These are phyloP conservation scores for Anisognathus igniventris DNA, from an alignment of 2,797 vertebrate genomes.

Conservation along the genomic window DNA sequence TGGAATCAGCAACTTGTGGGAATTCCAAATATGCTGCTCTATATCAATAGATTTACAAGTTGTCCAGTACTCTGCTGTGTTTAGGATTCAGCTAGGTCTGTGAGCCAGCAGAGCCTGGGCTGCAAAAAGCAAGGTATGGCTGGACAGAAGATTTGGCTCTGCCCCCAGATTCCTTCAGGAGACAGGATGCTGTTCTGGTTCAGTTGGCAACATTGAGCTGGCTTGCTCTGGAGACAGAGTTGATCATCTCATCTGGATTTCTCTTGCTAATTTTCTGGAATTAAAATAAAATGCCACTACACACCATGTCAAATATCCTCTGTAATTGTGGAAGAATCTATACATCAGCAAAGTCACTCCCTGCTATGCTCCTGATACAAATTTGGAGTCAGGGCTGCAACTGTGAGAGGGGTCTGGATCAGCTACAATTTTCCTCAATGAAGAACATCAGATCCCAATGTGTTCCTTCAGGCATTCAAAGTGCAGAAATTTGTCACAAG, in stretches of 20 bases:
- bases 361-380: neutral
- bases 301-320: neutral
- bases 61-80: neutral
- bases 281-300: neutral
- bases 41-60: neutral
- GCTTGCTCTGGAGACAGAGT: neutral
- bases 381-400: neutral
- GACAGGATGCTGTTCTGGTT: neutral
- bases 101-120: neutral
- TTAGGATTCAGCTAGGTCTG: neutral
- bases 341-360: neutral
- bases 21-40: neutral
- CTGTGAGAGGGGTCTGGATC: neutral
- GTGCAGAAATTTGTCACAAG: neutral
- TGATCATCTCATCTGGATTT: neutral
- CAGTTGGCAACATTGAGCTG: neutral
- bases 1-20: neutral
- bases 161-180: neutral
- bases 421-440: neutral
- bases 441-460: neutral
- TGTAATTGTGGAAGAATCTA: neutral
- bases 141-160: neutral
- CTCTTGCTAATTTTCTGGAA: neutral
- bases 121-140: neutral
- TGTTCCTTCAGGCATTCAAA: neutral